These are phyloP conservation scores for Cyprinella venusta DNA, from an alignment of 2,797 vertebrate genomes.

Conservation along the genomic window DNA sequence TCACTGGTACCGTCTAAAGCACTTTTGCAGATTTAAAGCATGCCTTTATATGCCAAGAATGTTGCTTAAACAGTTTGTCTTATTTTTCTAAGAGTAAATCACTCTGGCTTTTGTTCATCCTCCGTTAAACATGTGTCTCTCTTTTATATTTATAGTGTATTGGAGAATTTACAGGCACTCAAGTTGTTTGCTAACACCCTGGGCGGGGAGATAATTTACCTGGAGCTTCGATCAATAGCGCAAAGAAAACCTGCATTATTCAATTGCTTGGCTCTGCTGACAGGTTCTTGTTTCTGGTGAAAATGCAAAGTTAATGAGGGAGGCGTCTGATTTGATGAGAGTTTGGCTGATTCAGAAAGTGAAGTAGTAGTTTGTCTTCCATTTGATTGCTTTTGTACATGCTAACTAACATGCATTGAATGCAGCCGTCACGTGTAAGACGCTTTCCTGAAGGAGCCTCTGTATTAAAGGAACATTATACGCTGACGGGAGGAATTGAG, in stretches of 20 bases:
- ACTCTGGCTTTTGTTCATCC: conserved; percentile 1
- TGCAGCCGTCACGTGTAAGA: background rate
- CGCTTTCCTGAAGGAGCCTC: background rate
- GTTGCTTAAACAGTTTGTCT: background rate
- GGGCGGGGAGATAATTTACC: conserved; percentile 6
- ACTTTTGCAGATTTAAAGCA: background rate
- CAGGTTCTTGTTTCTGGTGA: background rate
- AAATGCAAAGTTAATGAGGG: conserved; percentile 1
- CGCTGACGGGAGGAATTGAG: background rate
- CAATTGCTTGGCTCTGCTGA: background rate
- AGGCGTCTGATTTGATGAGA: background rate
- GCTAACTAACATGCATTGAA: background rate
- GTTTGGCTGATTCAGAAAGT: background rate
- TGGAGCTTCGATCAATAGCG: conserved; percentile 40
- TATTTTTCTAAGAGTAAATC: background rate
- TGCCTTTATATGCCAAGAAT: background rate
- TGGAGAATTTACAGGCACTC: conserved; percentile 30
- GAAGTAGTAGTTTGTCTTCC: background rate
- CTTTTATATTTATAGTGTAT: conserved; percentile 27
- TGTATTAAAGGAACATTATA: background rate
- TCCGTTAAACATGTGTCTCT: conserved; percentile 13
- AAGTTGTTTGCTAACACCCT: conserved; percentile 4
- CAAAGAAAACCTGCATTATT: conserved; percentile 32
- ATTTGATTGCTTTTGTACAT: background rate
- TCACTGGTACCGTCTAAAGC: background rate